Evolutionary conservation across 2,888 invertebrate genomes (phyloP), one percentile per base, ranked within the genome.

Genomic region (Epistrophe grossulariae): DNA sequence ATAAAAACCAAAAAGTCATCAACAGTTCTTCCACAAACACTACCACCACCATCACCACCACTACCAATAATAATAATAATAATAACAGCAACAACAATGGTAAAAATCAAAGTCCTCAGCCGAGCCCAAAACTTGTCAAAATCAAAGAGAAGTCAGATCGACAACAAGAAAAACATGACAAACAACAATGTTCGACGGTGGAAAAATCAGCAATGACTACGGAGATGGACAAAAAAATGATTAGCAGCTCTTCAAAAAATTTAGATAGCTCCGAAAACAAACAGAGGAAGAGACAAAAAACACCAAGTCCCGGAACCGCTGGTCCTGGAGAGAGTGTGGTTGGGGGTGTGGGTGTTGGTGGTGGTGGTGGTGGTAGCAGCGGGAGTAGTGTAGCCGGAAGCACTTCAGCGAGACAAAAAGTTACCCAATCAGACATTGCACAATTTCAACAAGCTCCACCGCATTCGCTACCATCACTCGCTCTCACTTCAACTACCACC

Each of bases 381-480:
- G 64, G 43, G 5, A 43, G 52, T 38, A 40, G 40, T 40, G 48
- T 1, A 57, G 57, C 52, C 57, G 72, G 59, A 70, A 71, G 70
- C 74, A 74, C 73, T 73, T 50, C 68, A 62, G 35, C 74, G 1
- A 82, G 71, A 82, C 82, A 87, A 82, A 87, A 87, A 45, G 79
- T 79, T 78, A 57, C 73, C 71, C 85, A 85, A 85, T 82, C 85
- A 87, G 85, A 87, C 40, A 55, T 76, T 82, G 57, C 78, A 78
- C 68, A 81, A 73, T 73, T 66, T 68, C 84, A 77, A 59, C 64
- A 80, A 60, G 62, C 57, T 64, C 91, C 91, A 4, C 91, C 91
- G 5, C 91, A 91, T 15, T 91, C 91, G 11, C 91, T 91, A 1
- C 91, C 91, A 1, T 91, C 91, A 1, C 91, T 91, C 1, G 90